Conservation (phyloP, 2,888 invertebrate species). For the Pemphredon lugubris region DNA sequence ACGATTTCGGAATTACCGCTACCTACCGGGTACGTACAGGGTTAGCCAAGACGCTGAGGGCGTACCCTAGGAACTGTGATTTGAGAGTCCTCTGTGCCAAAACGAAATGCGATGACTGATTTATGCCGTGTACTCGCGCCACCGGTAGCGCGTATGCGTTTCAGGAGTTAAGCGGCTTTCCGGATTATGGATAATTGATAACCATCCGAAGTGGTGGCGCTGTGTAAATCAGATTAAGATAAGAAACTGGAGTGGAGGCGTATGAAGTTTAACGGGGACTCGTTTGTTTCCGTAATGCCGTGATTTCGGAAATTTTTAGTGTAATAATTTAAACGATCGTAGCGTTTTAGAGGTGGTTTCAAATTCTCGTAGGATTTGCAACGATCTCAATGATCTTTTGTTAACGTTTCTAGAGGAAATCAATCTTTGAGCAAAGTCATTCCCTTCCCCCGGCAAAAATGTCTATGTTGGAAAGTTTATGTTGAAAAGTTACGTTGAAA, state of each 20-base stretch:
- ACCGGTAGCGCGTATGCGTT: background rate
- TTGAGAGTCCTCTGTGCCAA: background rate
- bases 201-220: slow-evolving; percentile 9
- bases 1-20: slow-evolving; percentile 1
- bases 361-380: too few species aligned
- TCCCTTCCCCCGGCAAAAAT: too few species aligned
- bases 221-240: slow-evolving; percentile 28
- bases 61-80: background rate
- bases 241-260: slow-evolving; percentile 3
- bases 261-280: background rate
- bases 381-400: too few species aligned
- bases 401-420: too few species aligned
- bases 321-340: too few species aligned
- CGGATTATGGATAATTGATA: slow-evolving; percentile 26
- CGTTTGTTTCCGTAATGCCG: too few species aligned
- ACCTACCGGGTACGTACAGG: background rate
- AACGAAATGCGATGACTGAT: slow-evolving; percentile 29
- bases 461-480: too few species aligned
- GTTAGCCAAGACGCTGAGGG: too few species aligned
- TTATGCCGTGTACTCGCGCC: slow-evolving; percentile 9
- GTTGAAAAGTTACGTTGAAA: too few species aligned
- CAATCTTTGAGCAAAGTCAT: too few species aligned
- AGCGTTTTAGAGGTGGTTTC: too few species aligned
- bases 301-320: too few species aligned
- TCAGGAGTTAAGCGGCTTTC: slow-evolving; percentile 24